These are phyloP conservation scores for Australoheros scitulus DNA, from an alignment of 2,113 vertebrate genomes.

Conservation along the genomic window DNA sequence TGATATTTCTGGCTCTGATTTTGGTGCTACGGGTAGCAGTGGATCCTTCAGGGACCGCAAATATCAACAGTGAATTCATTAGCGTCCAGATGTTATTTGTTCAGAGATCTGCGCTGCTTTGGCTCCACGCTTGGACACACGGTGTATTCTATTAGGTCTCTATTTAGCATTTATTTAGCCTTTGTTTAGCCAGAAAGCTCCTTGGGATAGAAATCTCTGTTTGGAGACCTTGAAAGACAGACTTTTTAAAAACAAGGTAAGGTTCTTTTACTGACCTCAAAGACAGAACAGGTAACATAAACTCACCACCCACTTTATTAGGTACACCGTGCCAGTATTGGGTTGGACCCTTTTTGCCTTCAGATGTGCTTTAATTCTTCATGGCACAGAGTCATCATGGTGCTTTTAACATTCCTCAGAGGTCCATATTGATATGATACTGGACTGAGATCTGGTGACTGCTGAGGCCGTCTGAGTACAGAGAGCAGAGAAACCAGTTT, in stretches of 20 bases:
- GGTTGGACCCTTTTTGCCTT: neutral
- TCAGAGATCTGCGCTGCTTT: neutral
- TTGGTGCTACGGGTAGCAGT: neutral
- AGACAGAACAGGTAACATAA: neutral
- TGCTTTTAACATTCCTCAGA: neutral
- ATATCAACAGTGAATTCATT: neutral
- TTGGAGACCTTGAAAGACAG: neutral
- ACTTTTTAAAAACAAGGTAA: neutral
- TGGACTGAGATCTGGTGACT: neutral
- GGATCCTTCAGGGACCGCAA: neutral
- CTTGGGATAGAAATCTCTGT: neutral
- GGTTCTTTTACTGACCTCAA: neutral
- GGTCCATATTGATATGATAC: neutral
- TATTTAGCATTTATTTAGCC: neutral
- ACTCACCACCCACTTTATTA: neutral
- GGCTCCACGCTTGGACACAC: neutral
- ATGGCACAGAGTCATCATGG: too few species aligned
- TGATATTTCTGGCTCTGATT: neutral
- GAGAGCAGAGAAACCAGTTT: neutral
- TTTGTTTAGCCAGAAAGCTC: neutral
- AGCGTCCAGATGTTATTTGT: rapidly evolving
- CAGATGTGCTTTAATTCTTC: neutral
- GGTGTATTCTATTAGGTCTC: neutral
- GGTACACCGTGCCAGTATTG: neutral
- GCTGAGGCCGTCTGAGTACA: rapidly evolving